phyloP scores from a whole-genome alignment of 2,797 vertebrate species.

The Sebastes hopkinsi region DNA sequence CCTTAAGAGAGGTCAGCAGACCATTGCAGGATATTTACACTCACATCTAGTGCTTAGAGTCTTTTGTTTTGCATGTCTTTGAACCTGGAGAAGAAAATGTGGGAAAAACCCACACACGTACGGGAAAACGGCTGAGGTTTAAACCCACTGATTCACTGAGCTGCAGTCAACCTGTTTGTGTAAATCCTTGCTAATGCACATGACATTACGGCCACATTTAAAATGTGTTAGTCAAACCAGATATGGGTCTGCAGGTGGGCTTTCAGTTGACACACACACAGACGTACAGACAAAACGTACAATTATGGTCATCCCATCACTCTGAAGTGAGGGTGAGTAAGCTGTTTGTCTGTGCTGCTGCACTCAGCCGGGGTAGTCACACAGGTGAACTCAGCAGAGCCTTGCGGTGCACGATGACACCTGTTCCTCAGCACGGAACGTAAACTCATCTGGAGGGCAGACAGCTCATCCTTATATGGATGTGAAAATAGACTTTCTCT shows the following conservation, averaged over 20 bases:
- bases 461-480: constrained; percentile 23
- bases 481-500: neutral
- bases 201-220: constrained; percentile 14
- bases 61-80: neutral
- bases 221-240: constrained; percentile 47
- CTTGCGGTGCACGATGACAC: constrained; percentile 19
- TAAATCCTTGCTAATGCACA: constrained; percentile 11
- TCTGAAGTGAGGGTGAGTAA: constrained; percentile 61
- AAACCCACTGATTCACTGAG: neutral
- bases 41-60: neutral
- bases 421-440: constrained; percentile 25
- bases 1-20: neutral
- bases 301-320: constrained; percentile 45
- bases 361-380: constrained; percentile 41
- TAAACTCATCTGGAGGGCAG: neutral
- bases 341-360: constrained; percentile 58
- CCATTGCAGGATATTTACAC: neutral
- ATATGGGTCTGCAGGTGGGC: constrained; percentile 55
- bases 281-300: constrained; percentile 40
- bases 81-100: neutral
- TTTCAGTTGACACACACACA: constrained; percentile 55
- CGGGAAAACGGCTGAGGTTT: constrained; percentile 3
- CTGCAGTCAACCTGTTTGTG: constrained; percentile 7
- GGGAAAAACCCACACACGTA: constrained; percentile 1
- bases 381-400: constrained; percentile 44